Evolutionary conservation across 2,113 vertebrate genomes (phyloP), one percentile per base, ranked within the genome.

Genomic region (Miniopterus natalensis): DNA sequence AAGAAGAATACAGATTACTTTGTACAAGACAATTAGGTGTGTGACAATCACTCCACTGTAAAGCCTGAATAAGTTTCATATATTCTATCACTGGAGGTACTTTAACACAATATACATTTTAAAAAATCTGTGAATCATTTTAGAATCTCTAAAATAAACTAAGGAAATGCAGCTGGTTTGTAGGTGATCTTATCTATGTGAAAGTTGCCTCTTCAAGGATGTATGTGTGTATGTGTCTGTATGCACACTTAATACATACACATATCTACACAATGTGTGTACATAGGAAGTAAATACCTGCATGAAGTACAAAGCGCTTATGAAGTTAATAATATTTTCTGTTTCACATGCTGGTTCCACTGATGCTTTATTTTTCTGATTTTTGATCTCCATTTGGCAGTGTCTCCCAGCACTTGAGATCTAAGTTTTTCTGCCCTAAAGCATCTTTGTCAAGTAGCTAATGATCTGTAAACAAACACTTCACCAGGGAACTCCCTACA

Each of bases 381-480:
- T 73, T 75, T 87, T 74, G 55, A 79, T 91, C 88, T 94, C 40
- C 88, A 90, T 40, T 85, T 97, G 90, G 49, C 88, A 90, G 15
- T 49, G 29, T 66, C 25, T 93, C 47, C 87, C 40, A 90, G 73
- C 63, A 49, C 59, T 90, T 75, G 65, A 96, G 84, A 29, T 80
- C 20, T 47, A 83, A 84, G 70, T 95, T 95, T 96, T 80, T 86
- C 53, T 94, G 75, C 53, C 49, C 45, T 5, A 18, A 10, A 75
- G 51, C 40, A 66, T 92, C 88, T 96, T 90, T 98, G 96, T 94
- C 84, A 95, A 95, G 95, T 94, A 94, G 90, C 77, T 97, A 96
- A 94, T 83, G 96, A 92, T 94, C 63, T 97, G 83, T 88, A 96
- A 97, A 94, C 94, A 96, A 97, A 96, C 78, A 88, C 94, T 97